Conservation (phyloP, 2,888 invertebrate species). For the Platycheirus albimanus region DNA sequence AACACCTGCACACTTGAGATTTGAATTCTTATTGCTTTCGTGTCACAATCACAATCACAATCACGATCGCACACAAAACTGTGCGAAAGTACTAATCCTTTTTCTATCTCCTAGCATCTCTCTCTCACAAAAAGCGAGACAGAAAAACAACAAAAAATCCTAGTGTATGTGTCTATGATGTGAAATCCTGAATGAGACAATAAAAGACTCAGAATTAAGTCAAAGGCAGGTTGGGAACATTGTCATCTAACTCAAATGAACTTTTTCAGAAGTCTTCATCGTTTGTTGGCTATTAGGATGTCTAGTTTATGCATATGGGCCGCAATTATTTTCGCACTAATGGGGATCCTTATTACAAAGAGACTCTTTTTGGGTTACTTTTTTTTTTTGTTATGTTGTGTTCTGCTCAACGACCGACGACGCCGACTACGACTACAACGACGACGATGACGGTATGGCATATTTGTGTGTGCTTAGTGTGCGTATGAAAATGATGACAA, state of each 20-base stretch:
- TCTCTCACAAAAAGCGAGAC: no score
- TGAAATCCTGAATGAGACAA: slow-evolving; percentile 35
- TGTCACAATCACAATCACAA: slow-evolving; percentile 3
- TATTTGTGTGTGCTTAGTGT: not conserved
- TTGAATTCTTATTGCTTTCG: slow-evolving; percentile 34
- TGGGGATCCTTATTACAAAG: slow-evolving; percentile 12
- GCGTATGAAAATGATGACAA: slow-evolving; percentile 11
- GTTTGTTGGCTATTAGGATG: slow-evolving; percentile 36
- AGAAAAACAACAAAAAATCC: not conserved
- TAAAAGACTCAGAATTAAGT: slow-evolving; percentile 33
- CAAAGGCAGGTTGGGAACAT: slow-evolving; percentile 45
- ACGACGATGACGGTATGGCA: not conserved
- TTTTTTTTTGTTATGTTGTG: not conserved
- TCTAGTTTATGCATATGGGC: slow-evolving; percentile 32
- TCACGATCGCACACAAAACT: no score
- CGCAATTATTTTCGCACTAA: slow-evolving; percentile 37
- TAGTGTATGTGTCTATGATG: not conserved
- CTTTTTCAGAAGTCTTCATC: slow-evolving; percentile 19
- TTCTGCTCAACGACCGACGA: no score
- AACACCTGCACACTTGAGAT: slow-evolving; percentile 46
- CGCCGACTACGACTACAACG: no score
- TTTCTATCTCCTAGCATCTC: not conserved
- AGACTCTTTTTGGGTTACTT: slow-evolving; percentile 4
- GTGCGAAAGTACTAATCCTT: slow-evolving; percentile 21
- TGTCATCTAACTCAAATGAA: slow-evolving; percentile 22